phyloP scores from a whole-genome alignment of 2,888 invertebrate species.

The Campoplex nolae region DNA sequence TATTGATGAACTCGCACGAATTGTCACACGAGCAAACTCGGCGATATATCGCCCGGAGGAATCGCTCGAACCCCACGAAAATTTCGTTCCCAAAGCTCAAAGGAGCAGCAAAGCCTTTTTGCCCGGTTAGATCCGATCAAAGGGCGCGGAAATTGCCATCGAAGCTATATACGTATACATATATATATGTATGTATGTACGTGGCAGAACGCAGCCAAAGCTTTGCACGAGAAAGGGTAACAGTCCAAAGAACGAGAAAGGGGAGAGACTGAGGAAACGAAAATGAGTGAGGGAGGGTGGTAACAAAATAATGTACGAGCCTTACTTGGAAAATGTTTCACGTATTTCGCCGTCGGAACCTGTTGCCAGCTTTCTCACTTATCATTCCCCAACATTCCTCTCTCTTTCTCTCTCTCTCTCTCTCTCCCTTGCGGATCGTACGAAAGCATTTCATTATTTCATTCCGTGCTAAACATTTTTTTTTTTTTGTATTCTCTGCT shows the following conservation, averaged over 20 bases:
- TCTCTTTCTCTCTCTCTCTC: neutral
- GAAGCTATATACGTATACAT: neutral
- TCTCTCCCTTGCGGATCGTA: neutral
- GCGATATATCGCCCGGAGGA: constrained; percentile 15
- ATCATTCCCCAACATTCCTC: neutral
- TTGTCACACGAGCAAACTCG: neutral
- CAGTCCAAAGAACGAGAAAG: constrained; percentile 10
- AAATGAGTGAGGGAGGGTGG: neutral
- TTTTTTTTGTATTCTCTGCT: neutral
- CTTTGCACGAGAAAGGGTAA: neutral
- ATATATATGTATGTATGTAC: neutral
- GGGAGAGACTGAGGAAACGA: neutral
- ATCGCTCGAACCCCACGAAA: constrained; percentile 3
- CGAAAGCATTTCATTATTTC: neutral
- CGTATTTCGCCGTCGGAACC: constrained; percentile 68
- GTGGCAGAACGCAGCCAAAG: neutral
- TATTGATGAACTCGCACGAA: neutral
- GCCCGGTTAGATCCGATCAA: constrained; percentile 23
- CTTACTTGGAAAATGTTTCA: constrained; percentile 44
- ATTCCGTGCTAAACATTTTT: no score
- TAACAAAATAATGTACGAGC: constrained; percentile 44
- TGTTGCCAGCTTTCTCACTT: constrained; percentile 64
- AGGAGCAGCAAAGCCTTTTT: constrained; percentile 21
- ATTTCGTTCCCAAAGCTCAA: constrained; percentile 14
- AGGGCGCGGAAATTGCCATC: constrained; percentile 17